Evolutionary conservation across 2,113 vertebrate species (phyloP), one percentile per base, ranked within the genome.

Genomic region (Hypomesus transpacificus): DNA sequence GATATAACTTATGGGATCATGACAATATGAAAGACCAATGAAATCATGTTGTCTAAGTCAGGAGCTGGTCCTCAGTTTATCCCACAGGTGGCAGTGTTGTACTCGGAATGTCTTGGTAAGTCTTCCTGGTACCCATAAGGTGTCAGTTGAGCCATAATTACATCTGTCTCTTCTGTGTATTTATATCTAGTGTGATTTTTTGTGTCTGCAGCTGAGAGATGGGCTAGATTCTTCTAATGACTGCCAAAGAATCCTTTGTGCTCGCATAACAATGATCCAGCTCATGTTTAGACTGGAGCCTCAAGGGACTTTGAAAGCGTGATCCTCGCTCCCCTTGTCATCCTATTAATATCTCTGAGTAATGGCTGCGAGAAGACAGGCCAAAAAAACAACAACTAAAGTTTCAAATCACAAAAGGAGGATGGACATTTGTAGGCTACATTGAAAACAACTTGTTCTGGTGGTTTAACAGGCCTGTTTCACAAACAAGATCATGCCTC

Each of bases 81-180:
- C 54, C 91, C 89, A 78, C 79, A 92, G 91, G 75, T 88, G 90
- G 91, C 87, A 86, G 84, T 85, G 86, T 87, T 86, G 87, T 20
- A 86, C 69, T 76, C 75, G 20, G 66, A 84, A 88, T 89, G 21
- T 76, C n/a, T 52, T n/a, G 59, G 53, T 62, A 65, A 61, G 18
- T 46, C 21, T 66, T 26, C 52, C n/a, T 67, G 58, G 78, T 74
- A 76, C 82, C 78, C 53, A 73, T 16, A 78, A 60, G 21, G 60
- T 82, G 75, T 78, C 79, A 84, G 54, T 68, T 53, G 51, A 70
- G 9, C 62, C 60, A 66, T 77, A 80, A 88, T 82, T 79, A 83
- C 59, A 79, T 76, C 66, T 75, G 28, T 70, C 75, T 82, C 67
- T 63, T 84, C 82, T 80, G 84, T 86, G 84, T 91, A 91, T 91